Conservation (phyloP, 2,113 vertebrate species). For the Oryzias melastigma region DNA sequence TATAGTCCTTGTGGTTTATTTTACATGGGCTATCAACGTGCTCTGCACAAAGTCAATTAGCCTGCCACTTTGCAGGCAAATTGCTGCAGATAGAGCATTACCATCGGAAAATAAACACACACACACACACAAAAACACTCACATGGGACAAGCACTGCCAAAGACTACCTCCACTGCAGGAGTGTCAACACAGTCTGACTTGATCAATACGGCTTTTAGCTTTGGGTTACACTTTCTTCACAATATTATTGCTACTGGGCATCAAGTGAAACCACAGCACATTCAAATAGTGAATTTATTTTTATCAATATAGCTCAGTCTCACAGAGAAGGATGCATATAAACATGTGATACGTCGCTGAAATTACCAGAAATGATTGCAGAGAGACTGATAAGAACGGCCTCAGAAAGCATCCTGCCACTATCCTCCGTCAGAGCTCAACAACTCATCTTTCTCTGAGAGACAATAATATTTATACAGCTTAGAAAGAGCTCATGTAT, state of each 20-base stretch:
- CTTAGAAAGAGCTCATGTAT: slow-evolving; percentile 43
- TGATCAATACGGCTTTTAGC: slow-evolving; percentile 61
- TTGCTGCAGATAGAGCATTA: slow-evolving; percentile 33
- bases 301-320: slow-evolving; percentile 22
- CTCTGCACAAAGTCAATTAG: slow-evolving; percentile 64
- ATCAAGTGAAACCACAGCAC: slow-evolving; percentile 26
- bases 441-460: slow-evolving; percentile 25
- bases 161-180: slow-evolving; percentile 30
- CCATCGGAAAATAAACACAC: slow-evolving; percentile 24
- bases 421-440: slow-evolving; percentile 14
- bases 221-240: slow-evolving; percentile 50
- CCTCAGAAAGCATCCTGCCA: slow-evolving; percentile 45
- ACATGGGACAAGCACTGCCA: slow-evolving; percentile 10
- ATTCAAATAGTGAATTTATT: slow-evolving; percentile 12
- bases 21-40: slow-evolving; percentile 54
- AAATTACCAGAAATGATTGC: background rate
- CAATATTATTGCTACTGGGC: slow-evolving; percentile 12
- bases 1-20: slow-evolving; percentile 49
- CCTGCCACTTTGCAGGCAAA: slow-evolving; percentile 50
- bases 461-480: slow-evolving; percentile 22
- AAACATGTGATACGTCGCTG: background rate
- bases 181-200: slow-evolving; percentile 26
- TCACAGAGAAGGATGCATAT: slow-evolving; percentile 1
- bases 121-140: slow-evolving; percentile 17
- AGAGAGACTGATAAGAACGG: background rate